Conservation (phyloP, 2,797 vertebrate genomes). For the Mus minutoides region DNA sequence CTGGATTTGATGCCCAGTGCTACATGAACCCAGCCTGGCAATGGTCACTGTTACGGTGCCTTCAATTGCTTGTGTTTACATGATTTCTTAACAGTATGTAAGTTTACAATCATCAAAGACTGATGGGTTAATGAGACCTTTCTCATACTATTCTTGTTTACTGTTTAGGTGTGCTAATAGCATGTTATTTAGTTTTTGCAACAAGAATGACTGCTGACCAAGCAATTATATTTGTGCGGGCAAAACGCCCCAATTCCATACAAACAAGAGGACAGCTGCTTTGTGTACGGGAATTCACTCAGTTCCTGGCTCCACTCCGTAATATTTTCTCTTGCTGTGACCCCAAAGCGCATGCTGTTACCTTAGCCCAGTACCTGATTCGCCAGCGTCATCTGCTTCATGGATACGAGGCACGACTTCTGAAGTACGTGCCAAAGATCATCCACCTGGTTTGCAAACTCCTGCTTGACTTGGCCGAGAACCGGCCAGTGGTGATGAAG, state of each 20-base stretch:
- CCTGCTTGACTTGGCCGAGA: constrained; percentile 93
- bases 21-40: not conserved
- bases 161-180: constrained; percentile 94
- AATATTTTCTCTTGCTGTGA: constrained; percentile 94
- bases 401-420: constrained; percentile 95
- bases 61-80: not conserved
- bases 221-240: constrained; percentile 96
- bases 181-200: constrained; percentile 97
- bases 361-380: constrained; percentile 94
- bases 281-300: constrained; percentile 96
- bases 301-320: constrained; percentile 94
- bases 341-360: constrained; percentile 91
- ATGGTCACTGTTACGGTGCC: not conserved
- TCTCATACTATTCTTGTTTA: constrained; percentile 60
- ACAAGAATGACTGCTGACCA: constrained; percentile 97
- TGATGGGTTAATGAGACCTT: constrained; percentile 34
- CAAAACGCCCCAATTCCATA: constrained; percentile 97
- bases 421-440: constrained; percentile 97
- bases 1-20: not conserved
- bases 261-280: constrained; percentile 97
- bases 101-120: constrained; percentile 36
- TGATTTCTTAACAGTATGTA: constrained; percentile 49
- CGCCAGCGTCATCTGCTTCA: constrained; percentile 98
- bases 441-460: constrained; percentile 93
- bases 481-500: constrained; percentile 90